Percentiles rank a stretch among this genome's conserved stretches.
These are phyloP conservation scores for Pseudolaguvia tuberculata DNA, from an alignment of 2,113 vertebrate genomes.

Conservation along the genomic window DNA sequence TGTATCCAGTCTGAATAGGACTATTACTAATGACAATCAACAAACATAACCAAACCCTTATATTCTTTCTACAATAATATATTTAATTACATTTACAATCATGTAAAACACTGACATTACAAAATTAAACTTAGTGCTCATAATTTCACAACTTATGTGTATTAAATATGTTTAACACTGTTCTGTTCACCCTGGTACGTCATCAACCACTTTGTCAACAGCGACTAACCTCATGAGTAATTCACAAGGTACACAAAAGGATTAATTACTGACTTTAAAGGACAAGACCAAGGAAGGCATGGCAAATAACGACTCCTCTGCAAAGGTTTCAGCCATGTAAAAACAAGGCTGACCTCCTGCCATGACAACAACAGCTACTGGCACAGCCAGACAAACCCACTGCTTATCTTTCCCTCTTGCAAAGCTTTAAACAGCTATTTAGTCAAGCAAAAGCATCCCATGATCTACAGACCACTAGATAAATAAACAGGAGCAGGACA, in stretches of 20 bases:
- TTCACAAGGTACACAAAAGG: conserved; percentile 23
- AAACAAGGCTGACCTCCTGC: conserved; percentile 16
- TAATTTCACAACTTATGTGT: too few relatives aligned
- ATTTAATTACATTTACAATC: background rate
- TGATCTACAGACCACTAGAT: background rate
- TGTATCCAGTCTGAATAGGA: too few relatives aligned
- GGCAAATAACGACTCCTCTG: conserved; percentile 1
- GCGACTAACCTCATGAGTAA: conserved; percentile 31
- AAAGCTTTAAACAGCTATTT: background rate
- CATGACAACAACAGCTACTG: background rate
- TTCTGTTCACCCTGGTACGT: background rate
- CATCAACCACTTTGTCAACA: too few relatives aligned
- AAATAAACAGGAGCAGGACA: background rate
- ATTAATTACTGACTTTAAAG: conserved; percentile 48
- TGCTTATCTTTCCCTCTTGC: background rate
- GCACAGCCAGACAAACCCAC: background rate
- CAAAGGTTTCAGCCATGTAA: background rate
- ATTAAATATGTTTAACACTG: too few relatives aligned
- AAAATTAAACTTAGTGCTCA: too few relatives aligned
- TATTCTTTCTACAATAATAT: background rate
- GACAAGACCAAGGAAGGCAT: conserved; percentile 20
- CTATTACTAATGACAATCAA: too few relatives aligned
- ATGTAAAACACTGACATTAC: background rate
- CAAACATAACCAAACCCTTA: too few relatives aligned
- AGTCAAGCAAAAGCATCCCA: background rate